Base-by-base conservation (phyloP, 2,113 vertebrate species). In the Myotis brandtii region DNA sequence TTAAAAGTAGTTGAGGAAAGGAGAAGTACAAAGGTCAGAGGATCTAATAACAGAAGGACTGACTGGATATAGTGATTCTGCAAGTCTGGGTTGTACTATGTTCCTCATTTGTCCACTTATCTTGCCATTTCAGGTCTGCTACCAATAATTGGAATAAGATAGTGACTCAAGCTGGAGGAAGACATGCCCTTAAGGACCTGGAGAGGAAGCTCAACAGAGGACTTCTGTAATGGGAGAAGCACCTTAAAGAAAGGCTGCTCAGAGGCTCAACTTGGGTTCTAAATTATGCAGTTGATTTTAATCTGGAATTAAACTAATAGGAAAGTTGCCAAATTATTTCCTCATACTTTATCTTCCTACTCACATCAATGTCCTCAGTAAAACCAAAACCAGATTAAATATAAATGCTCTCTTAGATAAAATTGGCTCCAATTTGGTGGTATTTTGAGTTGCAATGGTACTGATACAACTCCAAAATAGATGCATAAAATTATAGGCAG, bases 331-430 rank as follows among this genome's bases (percentile, higher is more conserved):
- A 96, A 59, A 84, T 69, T 59, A 46, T 91, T 88, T 86, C 37
- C 20, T 69, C 95, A 9, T 89, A n/a, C 8, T 86, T 81, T 70
- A 9, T 89, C 20, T 6, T 62, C 13, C 32, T 81, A 77, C 1
- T n/a, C 12, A 12, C 13, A 50, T 46, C 17, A 25, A 43, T 54
- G 52, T 34, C 69, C 23, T 20, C 11, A 79, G 37, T 37, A n/a
- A 93, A 93, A 79, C 10, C 37, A 75, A 96, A 94, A 69, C 7
- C 32, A 70, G 67, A 90, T 80, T 34, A 89, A 92, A 82, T 30
- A 79, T 52, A 82, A 93, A 70, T 7, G 43, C 1, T 10, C 81
- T 92, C 67, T 72, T 93, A 62, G 48, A 67, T 77, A 93, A 95
- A 93, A 75, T 30, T 70, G 56, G 10, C 3, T 87, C 37, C 6